These are phyloP conservation scores for Hymenochirus boettgeri DNA, from an alignment of 2,113 vertebrate genomes.

Conservation along the genomic window DNA sequence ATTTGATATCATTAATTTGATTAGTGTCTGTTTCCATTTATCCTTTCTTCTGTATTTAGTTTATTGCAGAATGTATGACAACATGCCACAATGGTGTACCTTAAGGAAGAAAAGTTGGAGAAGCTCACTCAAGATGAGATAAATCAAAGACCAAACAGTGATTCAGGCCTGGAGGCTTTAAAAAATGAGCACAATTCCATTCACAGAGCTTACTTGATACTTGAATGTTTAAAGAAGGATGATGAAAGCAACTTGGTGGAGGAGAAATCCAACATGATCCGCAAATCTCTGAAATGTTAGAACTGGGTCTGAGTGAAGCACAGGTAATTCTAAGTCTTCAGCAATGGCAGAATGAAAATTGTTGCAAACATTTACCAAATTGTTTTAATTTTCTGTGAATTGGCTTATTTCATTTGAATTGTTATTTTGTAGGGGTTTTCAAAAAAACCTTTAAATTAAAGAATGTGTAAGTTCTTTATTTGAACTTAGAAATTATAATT, in stretches of 20 bases:
- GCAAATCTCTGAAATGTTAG: conserved; percentile 93
- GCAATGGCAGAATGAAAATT: too few species aligned
- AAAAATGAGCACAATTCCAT: conserved; percentile 96
- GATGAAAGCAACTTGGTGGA: conserved; percentile 85
- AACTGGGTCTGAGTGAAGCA: conserved; percentile 93
- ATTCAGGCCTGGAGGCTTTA: conserved; percentile 94
- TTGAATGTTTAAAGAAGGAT: conserved; percentile 90
- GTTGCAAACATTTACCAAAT: too few species aligned
- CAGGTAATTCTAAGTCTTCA: too few species aligned
- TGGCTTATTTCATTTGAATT: too few species aligned
- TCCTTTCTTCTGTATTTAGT: conserved; percentile 8
- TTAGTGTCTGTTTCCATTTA: too few species aligned
- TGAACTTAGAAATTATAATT: too few species aligned
- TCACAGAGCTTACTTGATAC: conserved; percentile 85
- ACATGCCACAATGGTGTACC: conserved; percentile 95
- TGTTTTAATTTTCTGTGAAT: too few species aligned
- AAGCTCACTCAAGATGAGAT: conserved; percentile 96
- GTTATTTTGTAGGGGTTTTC: too few species aligned
- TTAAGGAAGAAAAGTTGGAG: conserved; percentile 90
- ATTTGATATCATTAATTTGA: too few species aligned
- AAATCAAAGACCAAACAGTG: conserved; percentile 89
- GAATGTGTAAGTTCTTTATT: too few species aligned
- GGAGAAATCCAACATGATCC: conserved; percentile 95
- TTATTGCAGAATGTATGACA: conserved; percentile 89
- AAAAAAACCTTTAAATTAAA: too few species aligned